Base-by-base conservation (phyloP, 37 sponge, comb jelly and placozoan genomes). In the Oopsacas minuta region DNA sequence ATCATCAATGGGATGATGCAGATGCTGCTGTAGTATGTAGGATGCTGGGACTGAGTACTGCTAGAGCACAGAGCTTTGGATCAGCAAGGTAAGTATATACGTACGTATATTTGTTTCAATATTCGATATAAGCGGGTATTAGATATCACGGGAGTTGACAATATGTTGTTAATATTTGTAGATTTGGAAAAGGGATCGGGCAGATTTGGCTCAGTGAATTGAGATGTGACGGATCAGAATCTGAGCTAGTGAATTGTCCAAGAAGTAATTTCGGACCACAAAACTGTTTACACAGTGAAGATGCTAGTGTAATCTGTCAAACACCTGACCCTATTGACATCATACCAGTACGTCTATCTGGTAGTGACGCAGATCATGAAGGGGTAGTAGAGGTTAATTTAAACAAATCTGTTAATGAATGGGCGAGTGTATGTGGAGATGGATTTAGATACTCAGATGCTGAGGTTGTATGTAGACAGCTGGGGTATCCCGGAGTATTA, bases 381-480 rank as follows among this genome's bases (percentile, higher is more conserved):
- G 75, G 75, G 22, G 75, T 12, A 32, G 75, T 61, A 20, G 75
- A 61, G 30, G 75, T n/a, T 61, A 12, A 3, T 12, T 3, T 61
- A 25, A 12, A 12, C 17, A 61, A 5, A 61, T 3, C 17, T 5
- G 75, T 7, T 5, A 10, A 12, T 3, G 75, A 61, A n/a, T 61
- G 75, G 75, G 75, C 30, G 30, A 5, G 75, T 3, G 75, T 61
- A 34, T 61, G 75, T 12, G 75, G 75, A 12, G 75, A 34, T 10
- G 75, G 22, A 12, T 61, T 61, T n/a, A 61, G 17, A 3, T 61
- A 32, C 28, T 12, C 75, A 12, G 75, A 61, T 12, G 75, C 75
- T 20, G 75, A 61, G 75, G 75, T 61, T 3, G 75, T 61, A 25
- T 61, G 75, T 61, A 61, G 75, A n/a, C 75, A 61, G 75, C 75